A percentile compares a stretch with the other conserved stretches of the same genome.
Evolutionary conservation across 2,888 invertebrate species (phyloP).

Genomic region (Calliphora vomitoria): DNA sequence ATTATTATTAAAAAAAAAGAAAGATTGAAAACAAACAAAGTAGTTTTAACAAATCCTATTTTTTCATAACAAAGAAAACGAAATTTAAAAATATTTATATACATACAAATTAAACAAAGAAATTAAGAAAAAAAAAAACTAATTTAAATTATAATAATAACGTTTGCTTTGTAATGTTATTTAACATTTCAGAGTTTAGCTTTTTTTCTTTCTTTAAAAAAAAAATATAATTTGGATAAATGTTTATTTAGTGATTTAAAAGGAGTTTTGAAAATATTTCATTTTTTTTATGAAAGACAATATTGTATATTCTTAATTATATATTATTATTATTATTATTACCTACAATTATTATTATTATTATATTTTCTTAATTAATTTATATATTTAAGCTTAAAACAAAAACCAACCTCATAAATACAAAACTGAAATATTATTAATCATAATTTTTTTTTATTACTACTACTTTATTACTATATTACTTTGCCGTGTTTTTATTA

Average conservation of each 20-base stretch:
- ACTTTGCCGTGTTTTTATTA: slow-evolving; percentile 29
- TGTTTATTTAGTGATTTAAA: slow-evolving; percentile 6
- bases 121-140: neutral
- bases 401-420: slow-evolving; percentile 70
- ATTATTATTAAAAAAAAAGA: slow-evolving; percentile 29
- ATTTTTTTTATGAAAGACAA: slow-evolving; percentile 67
- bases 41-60: slow-evolving; percentile 72
- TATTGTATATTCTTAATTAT: slow-evolving; percentile 61
- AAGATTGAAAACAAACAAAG: slow-evolving; percentile 32
- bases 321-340: slow-evolving; percentile 47
- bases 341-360: slow-evolving; percentile 11
- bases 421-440: slow-evolving; percentile 70
- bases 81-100: slow-evolving; percentile 29
- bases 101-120: slow-evolving; percentile 12
- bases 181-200: neutral
- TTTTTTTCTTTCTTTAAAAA: slow-evolving; percentile 11
- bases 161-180: slow-evolving; percentile 14
- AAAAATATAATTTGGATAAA: slow-evolving; percentile 3
- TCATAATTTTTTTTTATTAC: slow-evolving; percentile 35
- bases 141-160: slow-evolving; percentile 6
- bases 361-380: slow-evolving; percentile 43
- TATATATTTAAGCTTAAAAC: slow-evolving; percentile 62
- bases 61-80: slow-evolving; percentile 53
- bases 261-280: slow-evolving; percentile 26
- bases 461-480: slow-evolving; percentile 5